Evolutionary conservation across 2,113 vertebrate species (phyloP).

Genomic region (Pontoporia blainvillei): DNA sequence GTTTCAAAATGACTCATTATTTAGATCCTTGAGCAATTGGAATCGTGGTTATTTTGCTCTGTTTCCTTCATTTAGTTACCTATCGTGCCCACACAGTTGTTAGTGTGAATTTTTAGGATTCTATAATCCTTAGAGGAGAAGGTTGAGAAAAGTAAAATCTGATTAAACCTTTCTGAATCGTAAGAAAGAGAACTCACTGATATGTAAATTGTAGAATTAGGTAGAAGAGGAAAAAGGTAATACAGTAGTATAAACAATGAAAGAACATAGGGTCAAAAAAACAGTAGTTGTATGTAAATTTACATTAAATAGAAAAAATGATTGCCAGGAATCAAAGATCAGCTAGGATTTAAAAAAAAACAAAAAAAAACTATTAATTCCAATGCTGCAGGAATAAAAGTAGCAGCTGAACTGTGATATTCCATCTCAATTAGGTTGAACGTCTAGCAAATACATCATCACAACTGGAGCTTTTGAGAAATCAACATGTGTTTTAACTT

Average conservation of each 20-base stretch:
- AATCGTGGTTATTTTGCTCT: background rate
- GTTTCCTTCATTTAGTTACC: background rate
- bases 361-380: background rate
- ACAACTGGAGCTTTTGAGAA: slow-evolving; percentile 18
- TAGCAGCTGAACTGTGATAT: background rate
- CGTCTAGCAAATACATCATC: slow-evolving; percentile 1
- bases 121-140: background rate
- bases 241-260: background rate
- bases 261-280: background rate
- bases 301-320: background rate
- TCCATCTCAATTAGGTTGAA: slow-evolving; percentile 9
- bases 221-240: background rate
- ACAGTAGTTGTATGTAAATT: background rate
- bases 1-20: background rate
- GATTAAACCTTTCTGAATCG: background rate
- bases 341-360: background rate
- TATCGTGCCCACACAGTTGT: background rate
- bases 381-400: background rate
- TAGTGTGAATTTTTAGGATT: background rate
- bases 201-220: background rate
- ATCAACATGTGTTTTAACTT: background rate
- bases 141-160: background rate
- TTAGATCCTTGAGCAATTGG: background rate
- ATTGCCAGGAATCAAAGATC: background rate
- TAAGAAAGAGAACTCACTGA: background rate